Base-by-base conservation (phyloP, 2,888 invertebrate species). In the Anthrax anthrax region DNA sequence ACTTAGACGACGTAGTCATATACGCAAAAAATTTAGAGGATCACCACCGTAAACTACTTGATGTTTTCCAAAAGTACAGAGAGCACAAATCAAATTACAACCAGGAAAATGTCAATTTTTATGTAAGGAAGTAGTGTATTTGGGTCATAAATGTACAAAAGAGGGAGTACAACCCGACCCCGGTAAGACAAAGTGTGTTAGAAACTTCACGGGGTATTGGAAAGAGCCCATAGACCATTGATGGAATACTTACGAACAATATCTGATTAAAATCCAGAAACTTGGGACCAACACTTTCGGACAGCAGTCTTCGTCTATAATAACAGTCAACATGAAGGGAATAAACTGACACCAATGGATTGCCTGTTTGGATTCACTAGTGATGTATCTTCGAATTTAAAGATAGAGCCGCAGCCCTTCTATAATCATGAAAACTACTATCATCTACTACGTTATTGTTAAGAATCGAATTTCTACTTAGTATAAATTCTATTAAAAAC, bases 111-210 rank as follows among this genome's bases (percentile, higher is more conserved):
- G 51, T 14, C 43, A 54, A 43, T 58, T 58, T 43, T 39, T 58
- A 8, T 27, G 39, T 4, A 56, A 55, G 42, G 51, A 55, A 37
- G 46, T 50, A 9, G 39, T 36, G 3, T 52, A 48, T 29, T 18
- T 48, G 47, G 60, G 63, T 9, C 60, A 58, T 40, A 42, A 58
- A 18, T 52, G 62, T n/a, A 55, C 59, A 3, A 44, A 52, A 5
- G 53, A 60, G 2, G 57, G 29, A 12, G 13, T 5, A 9, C 3
- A 12, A 12, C 29, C 29, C 12, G 13, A 32, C 13, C 29, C 29
- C 12, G 1, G 13, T 12, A 32, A 32, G 12, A 32, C 13, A 9
- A 12, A 3, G 12, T 32, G 29, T 32, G 13, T 32, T 12, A 9
- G 12, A 32, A 32, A 32, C 12, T 32, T 12, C 16, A 44, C 46